Evolutionary conservation across 2,797 vertebrate species (phyloP).

Genomic region (Acanthurus lineatus): DNA sequence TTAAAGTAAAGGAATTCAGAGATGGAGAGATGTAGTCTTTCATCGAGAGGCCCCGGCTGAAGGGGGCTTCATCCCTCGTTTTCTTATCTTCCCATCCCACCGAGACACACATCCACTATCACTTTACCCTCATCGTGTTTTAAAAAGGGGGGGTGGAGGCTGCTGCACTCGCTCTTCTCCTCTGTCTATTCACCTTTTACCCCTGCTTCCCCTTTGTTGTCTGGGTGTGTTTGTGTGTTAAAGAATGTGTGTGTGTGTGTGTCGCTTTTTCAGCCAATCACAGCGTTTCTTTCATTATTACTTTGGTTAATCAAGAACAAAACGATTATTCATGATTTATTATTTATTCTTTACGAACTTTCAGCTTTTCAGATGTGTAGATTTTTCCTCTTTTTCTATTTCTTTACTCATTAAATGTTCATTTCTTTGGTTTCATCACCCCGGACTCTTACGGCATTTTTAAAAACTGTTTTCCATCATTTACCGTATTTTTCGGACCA

Average conservation of each 20-base stretch:
- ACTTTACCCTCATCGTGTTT: conserved; percentile 55
- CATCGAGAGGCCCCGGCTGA: conserved; percentile 38
- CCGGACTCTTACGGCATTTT: too few species aligned
- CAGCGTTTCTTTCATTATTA: background rate
- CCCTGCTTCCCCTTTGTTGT: conserved; percentile 40
- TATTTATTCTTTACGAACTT: too few species aligned
- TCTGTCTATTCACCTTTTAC: conserved; percentile 35
- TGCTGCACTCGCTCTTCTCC: background rate
- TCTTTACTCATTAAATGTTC: too few species aligned
- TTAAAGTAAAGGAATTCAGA: conserved; percentile 63
- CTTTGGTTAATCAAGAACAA: too few species aligned
- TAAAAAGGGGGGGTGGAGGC: background rate
- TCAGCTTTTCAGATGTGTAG: too few species aligned
- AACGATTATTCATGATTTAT: too few species aligned
- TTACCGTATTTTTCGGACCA: too few species aligned
- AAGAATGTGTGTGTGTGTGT: too few species aligned
- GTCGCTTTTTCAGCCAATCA: background rate
- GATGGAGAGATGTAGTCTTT: conserved; percentile 52
- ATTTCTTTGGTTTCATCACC: too few species aligned
- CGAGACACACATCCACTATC: conserved; percentile 62
- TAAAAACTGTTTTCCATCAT: too few species aligned
- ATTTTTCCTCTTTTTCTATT: too few species aligned
- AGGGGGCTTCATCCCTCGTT: conserved; percentile 41
- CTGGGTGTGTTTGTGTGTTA: background rate
- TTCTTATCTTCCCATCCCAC: conserved; percentile 54